Percentiles rank a stretch among this genome's conserved stretches.
Evolutionary conservation across 37 sponge, comb jelly and placozoan species (phyloP).

Genomic region (Ianthella basta): DNA sequence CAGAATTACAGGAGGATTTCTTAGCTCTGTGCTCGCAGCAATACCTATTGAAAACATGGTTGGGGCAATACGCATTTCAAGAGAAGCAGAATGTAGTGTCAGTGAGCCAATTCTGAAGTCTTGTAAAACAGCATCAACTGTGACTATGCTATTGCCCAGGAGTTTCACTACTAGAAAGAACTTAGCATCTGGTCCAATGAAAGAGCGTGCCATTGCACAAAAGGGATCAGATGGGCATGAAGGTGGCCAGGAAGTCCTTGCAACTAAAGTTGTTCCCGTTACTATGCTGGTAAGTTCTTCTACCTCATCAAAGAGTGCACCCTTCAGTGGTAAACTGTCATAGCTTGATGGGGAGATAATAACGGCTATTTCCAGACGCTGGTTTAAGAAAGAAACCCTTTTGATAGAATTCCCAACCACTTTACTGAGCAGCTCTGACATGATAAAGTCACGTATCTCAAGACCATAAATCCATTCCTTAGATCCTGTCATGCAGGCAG

Average conservation of each 20-base stretch:
- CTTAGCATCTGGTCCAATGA: constrained; percentile 36
- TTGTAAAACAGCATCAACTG: neutral
- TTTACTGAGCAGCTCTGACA: neutral
- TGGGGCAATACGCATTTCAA: constrained; percentile 22
- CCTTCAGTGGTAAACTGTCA: neutral
- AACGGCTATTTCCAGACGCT: constrained; percentile 11
- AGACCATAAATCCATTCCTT: constrained; percentile 15
- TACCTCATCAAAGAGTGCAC: neutral
- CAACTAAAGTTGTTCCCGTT: constrained; percentile 1
- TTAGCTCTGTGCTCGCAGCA: constrained; percentile 15
- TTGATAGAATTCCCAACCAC: neutral
- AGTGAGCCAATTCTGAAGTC: constrained; percentile 19
- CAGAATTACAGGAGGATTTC: constrained; percentile 14
- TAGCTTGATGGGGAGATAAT: constrained; percentile 11
- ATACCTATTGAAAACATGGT: constrained; percentile 13
- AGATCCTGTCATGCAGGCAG: neutral
- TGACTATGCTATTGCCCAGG: neutral
- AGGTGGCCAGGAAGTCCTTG: neutral
- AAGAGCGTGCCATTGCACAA: constrained; percentile 8
- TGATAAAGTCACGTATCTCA: constrained; percentile 1
- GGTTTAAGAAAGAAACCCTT: constrained; percentile 20
- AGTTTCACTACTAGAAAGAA: neutral
- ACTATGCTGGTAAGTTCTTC: neutral
- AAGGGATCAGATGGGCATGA: constrained; percentile 21
- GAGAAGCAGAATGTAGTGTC: constrained; percentile 8